Percentiles rank a stretch among this genome's conserved stretches.
Evolutionary conservation across 2,113 vertebrate species (phyloP).

Genomic region (Sciurus niger): DNA sequence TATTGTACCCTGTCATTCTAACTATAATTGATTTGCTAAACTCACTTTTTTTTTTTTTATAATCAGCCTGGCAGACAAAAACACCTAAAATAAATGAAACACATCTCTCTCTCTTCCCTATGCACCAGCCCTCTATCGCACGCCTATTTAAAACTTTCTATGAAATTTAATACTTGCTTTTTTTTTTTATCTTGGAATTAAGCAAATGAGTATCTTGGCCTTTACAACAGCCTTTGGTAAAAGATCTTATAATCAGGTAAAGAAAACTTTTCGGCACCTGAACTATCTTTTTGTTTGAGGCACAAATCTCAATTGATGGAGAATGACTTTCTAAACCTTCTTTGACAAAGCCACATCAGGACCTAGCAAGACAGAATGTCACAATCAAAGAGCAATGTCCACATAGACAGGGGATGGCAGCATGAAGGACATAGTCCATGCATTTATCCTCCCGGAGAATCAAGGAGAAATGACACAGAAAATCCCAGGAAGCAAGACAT

Average conservation of each 20-base stretch:
- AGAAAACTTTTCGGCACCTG: neutral
- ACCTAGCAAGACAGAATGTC: neutral
- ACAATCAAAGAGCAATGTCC: neutral
- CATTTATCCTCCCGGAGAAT: neutral
- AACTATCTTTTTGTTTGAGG: neutral
- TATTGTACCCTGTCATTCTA: slow-evolving; percentile 76
- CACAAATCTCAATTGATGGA: slow-evolving; percentile 14
- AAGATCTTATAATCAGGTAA: neutral
- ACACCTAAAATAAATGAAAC: slow-evolving; percentile 66
- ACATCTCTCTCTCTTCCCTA: neutral
- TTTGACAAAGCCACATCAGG: slow-evolving; percentile 23
- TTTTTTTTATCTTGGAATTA: slow-evolving; percentile 1
- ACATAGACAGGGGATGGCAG: neutral
- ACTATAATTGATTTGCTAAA: slow-evolving; percentile 83
- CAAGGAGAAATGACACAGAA: neutral
- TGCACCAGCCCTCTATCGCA: neutral
- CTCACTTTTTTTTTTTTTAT: slow-evolving; percentile 65
- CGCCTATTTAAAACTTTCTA: slow-evolving; percentile 60
- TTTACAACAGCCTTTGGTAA: slow-evolving; percentile 12
- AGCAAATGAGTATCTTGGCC: neutral
- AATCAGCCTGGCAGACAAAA: slow-evolving; percentile 76
- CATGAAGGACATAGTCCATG: neutral
- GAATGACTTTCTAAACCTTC: neutral
- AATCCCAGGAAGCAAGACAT: slow-evolving; percentile 61
- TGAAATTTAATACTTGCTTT: slow-evolving; percentile 30